Base-by-base conservation (phyloP, 2,888 invertebrate species). In the Pterostichus madidus region DNA sequence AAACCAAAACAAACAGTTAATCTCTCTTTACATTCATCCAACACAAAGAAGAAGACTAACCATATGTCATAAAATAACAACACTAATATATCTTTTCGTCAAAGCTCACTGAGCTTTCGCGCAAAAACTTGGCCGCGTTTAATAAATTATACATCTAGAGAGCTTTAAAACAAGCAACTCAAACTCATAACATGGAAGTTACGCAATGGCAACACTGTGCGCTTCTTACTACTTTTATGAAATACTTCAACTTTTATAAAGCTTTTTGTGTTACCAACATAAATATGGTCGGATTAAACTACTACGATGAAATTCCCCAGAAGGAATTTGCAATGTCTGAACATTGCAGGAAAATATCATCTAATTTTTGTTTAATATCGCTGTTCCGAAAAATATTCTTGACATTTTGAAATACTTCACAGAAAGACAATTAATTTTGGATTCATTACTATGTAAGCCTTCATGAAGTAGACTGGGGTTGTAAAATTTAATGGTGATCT, bases 221-320 rank as follows among this genome's bases (percentile, higher is more conserved):
- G n/a, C 49, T 11, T 5, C 49, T 49, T 10, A 49, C 5, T 49
- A 49, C 49, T 49, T 49, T 49, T 49, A 49, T 49, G 49, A 49
- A 49, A 49, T 49, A 49, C 49, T 49, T 49, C 49, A 49, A 49
- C 49, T 49, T 49, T 49, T 49, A 49, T 49, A 49, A 49, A 49
- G 49, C 39, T 39, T 49, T 49, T 49, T 49, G 49, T n/a, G 49
- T 10, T 49, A 49, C 49, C 49, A n/a, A n/a, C 49, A n/a, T 49
- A 49, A 49, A 49, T n/a, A 49, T 13, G 49, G 49, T 8, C 49
- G 49, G 10, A 49, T 49, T 49, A 49, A 49, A 49, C 49, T 49
- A n/a, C 49, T 49, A n/a, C 49, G 49, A 49, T 49, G 49, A n/a
- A 49, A 49, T 49, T 49, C 13, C 5, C 13, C 5, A 11, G 11